Evolutionary conservation across 2,113 vertebrate genomes (phyloP).

Genomic region (Pseudopipra pipra): DNA sequence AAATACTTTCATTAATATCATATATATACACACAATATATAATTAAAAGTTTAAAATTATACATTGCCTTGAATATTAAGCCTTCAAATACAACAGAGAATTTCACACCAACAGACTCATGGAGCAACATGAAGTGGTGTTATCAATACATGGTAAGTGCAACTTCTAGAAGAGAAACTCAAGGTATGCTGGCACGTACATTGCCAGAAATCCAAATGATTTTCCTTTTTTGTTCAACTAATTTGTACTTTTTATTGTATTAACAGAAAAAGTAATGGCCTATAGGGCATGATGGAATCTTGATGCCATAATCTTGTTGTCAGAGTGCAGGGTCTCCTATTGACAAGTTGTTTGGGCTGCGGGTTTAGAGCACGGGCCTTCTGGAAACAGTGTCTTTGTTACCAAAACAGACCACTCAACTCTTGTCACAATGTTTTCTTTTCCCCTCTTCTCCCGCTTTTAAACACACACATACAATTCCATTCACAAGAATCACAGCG

Average conservation of each 20-base stretch:
- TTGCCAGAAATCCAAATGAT: not conserved
- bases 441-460: not conserved
- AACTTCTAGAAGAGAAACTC: not conserved
- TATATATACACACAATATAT: not conserved
- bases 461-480: not conserved
- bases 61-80: not conserved
- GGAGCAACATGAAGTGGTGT: not conserved
- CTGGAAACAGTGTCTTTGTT: not conserved
- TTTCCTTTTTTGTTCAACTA: not conserved
- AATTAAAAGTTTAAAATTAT: not conserved
- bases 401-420: not conserved
- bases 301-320: not conserved
- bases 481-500: not conserved
- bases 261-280: not conserved
- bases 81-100: not conserved
- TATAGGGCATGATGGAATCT: rapidly evolving
- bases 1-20: not conserved
- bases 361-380: not conserved
- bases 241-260: not conserved
- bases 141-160: not conserved
- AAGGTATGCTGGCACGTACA: not conserved
- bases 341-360: not conserved
- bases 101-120: not conserved
- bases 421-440: not conserved
- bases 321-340: not conserved